These are phyloP conservation scores for Drosophila trichaetosa DNA, from an alignment of 2,888 invertebrate genomes.

Conservation along the genomic window DNA sequence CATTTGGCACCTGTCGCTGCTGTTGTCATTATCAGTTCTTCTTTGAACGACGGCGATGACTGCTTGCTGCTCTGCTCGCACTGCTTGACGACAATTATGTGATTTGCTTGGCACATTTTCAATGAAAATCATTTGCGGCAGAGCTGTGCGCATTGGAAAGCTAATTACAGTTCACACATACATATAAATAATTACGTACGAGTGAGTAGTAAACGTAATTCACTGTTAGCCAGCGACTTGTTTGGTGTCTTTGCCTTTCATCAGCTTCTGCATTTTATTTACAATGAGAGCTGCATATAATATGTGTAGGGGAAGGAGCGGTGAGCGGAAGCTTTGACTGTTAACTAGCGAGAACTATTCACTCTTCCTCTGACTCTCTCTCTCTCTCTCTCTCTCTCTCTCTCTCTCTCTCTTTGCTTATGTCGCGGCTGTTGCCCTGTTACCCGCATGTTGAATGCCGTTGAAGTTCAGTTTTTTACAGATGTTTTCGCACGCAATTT, in stretches of 20 bases:
- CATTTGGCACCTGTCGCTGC: conserved; percentile 3
- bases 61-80: conserved; percentile 10
- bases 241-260: conserved; percentile 9
- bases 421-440: conserved; percentile 6
- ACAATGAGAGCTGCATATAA: conserved; percentile 7
- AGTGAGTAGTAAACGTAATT: neutral
- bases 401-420: neutral
- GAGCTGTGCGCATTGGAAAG: conserved; percentile 29
- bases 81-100: conserved; percentile 38
- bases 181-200: neutral
- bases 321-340: conserved; percentile 18
- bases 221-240: conserved; percentile 8
- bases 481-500: conserved; percentile 44
- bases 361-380: neutral
- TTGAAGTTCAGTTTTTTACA: conserved; percentile 1
- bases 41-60: conserved; percentile 37
- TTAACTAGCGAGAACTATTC: conserved; percentile 1
- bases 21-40: conserved; percentile 24
- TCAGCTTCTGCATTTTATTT: conserved; percentile 14
- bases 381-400: neutral
- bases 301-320: no score
- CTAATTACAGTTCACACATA: conserved; percentile 24
- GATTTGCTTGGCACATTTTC: conserved; percentile 42
- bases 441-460: conserved; percentile 17
- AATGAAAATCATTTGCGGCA: conserved; percentile 40